Base-by-base conservation (phyloP, 1,140 invertebrate species). In the Drosophila aff. region DNA sequence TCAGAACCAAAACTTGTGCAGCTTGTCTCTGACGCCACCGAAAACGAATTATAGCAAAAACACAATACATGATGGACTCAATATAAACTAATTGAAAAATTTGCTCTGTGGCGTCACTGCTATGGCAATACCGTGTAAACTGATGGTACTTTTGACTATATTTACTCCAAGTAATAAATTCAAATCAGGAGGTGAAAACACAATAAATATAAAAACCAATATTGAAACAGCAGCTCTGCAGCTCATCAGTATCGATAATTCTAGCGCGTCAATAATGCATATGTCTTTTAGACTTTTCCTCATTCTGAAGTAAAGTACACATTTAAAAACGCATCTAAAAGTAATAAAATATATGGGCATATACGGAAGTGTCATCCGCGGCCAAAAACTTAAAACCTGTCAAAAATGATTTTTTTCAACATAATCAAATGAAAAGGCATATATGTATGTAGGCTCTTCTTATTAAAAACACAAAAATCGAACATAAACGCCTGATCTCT, bases 41-140 rank as follows among this genome's bases (percentile, higher is more conserved):
- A 67, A 64, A 64, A 16, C 33, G 46, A 74, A 46, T 72, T 60
- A 72, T 62, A 9, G 47, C 52, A 73, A 73, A 36, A 46, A 46
- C 36, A 47, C 61, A 81, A 47, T 55, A 33, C 50, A 66, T 62
- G 46, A 72, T 79, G 44, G 31, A 52, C 64, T 44, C 60, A 44
- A 61, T 74, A 79, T 67, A 79, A 80, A 61, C 59, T 83, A 82
- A 83, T 83, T 83, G 76, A 79, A 71, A 65, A 52, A 69, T 36
- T 52, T 74, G 43, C 44, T 64, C 57, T 38, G 44, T 46, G 49
- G 68, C 76, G 76, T 71, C 74, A 61, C 73, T 43, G 31, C 41
- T 76, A 60, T 26, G 13, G 15, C 4, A 7, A 21, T 76, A 68
- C 74, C 57, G 31, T 44, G 16, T 10, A 57, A 23, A 16, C 15